phyloP scores from a whole-genome alignment of 2,797 vertebrate species.

The Gobionotothen gibberifrons region DNA sequence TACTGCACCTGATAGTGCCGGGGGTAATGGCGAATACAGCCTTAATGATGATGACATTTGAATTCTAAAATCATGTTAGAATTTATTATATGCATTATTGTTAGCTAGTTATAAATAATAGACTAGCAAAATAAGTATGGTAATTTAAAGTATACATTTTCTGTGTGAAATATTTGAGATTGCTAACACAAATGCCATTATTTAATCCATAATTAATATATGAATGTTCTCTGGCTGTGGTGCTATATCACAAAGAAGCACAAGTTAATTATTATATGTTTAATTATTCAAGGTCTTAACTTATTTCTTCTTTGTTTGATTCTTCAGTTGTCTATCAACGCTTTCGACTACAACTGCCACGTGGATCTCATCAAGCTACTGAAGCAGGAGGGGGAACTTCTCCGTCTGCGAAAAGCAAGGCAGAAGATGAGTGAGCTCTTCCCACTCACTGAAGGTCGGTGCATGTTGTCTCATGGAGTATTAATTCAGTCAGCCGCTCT shows the following conservation, averaged over 20 bases:
- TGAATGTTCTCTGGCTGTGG: not conserved
- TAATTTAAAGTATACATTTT: not conserved
- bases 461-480: not conserved
- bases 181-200: not conserved
- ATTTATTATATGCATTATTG: not conserved
- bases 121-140: not conserved
- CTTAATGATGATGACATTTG: not conserved
- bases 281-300: not conserved
- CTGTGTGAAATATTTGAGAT: not conserved
- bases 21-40: not conserved
- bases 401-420: slow-evolving; percentile 89
- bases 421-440: slow-evolving; percentile 99
- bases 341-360: slow-evolving; percentile 97
- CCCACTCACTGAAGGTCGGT: slow-evolving; percentile 95
- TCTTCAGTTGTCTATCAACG: slow-evolving; percentile 93
- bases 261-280: not conserved
- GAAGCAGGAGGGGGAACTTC: slow-evolving; percentile 92
- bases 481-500: not conserved
- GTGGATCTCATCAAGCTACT: slow-evolving; percentile 96
- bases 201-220: not conserved
- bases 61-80: not conserved
- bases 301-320: not conserved
- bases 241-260: not conserved
- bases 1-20: not conserved
- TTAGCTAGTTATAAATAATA: not conserved